Base-by-base conservation (phyloP, 2,888 invertebrate species). In the Scaptodrosophila latifasciaeformis region DNA sequence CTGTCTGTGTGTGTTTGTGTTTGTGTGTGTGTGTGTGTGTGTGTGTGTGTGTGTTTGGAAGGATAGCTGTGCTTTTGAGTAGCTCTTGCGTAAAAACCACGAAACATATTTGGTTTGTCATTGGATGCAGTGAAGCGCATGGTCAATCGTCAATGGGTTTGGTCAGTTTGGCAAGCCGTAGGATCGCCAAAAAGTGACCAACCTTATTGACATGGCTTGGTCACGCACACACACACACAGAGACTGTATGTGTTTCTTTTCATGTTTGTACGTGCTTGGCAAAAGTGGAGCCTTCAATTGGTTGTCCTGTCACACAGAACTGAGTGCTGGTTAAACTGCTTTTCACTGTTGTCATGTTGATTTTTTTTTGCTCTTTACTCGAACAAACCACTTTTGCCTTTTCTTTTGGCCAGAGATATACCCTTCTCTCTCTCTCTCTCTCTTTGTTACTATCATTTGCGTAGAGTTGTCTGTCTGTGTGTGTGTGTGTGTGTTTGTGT, bases 81-180 rank as follows among this genome's bases (percentile, higher is more conserved):
- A 48, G 34, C 47, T 65, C 68, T 77, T 64, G 76, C 65, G 74
- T 65, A 74, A 79, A 79, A 82, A 80, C 83, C 83, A 84, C 82
- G 75, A 82, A 82, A 80, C 79, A 82, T 83, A 80, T 82, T 82
- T 79, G 79, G 68, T 71, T 72, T 76, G 79, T 80, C 75, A 80
- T 77, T 81, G 74, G 76, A 66, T 62, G 70, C 74, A 80, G 54
- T 74, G 66, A 63, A 63, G 68, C 80, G 74, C 54, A 59, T 57
- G 45, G 55, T 54, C 53, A 65, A 52, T 59, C 60, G 52, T 12
- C 27, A 2, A 35, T 59, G 67, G 30, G 61, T 59, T 50, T 30
- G 50, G 43, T 59, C 24, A 24, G 24, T 7, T 24, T 51, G 64
- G 60, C 52, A 48, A 49, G 65, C 54, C 56, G 52, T 54, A 63